phyloP scores from a whole-genome alignment of 2,113 vertebrate genomes.

The Paralichthys olivaceus region DNA sequence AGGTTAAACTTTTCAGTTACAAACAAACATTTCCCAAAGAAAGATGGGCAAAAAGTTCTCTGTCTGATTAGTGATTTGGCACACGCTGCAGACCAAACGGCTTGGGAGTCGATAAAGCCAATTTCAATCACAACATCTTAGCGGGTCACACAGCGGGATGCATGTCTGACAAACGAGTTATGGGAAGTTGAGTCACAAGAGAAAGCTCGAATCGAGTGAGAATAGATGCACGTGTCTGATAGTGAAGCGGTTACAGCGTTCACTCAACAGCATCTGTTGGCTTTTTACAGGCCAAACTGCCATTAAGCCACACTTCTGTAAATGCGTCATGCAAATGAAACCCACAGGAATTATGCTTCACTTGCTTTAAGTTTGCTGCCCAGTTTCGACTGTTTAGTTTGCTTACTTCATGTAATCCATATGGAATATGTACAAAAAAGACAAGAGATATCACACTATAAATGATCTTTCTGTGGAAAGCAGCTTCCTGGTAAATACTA shows the following conservation, averaged over 20 bases:
- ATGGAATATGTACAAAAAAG: background rate
- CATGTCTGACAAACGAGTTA: conserved; percentile 3
- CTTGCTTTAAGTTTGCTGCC: background rate
- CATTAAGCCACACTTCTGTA: conserved; percentile 14
- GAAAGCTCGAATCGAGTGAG: background rate
- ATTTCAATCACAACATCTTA: conserved; percentile 45
- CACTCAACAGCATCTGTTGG: background rate
- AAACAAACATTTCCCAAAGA: conserved; percentile 54
- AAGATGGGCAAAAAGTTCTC: conserved; percentile 23
- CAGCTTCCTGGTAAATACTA: conserved; percentile 49
- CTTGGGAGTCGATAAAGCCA: conserved; percentile 43
- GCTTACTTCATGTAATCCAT: background rate
- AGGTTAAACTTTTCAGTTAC: conserved; percentile 15
- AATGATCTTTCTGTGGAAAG: conserved; percentile 32
- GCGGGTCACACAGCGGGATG: conserved; percentile 16
- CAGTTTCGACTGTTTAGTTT: conserved; percentile 5
- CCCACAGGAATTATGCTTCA: conserved; percentile 24
- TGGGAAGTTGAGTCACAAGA: conserved; percentile 8
- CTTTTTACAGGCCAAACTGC: conserved; percentile 13
- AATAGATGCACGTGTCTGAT: background rate
- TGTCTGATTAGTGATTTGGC: conserved; percentile 33
- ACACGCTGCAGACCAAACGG: background rate
- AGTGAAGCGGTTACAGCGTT: background rate
- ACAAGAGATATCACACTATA: conserved; percentile 46
- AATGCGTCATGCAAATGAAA: conserved; percentile 21